Evolutionary conservation across 2,797 vertebrate species (phyloP), one percentile per base, ranked within the genome.

Genomic region (Anomalospiza imberbis): DNA sequence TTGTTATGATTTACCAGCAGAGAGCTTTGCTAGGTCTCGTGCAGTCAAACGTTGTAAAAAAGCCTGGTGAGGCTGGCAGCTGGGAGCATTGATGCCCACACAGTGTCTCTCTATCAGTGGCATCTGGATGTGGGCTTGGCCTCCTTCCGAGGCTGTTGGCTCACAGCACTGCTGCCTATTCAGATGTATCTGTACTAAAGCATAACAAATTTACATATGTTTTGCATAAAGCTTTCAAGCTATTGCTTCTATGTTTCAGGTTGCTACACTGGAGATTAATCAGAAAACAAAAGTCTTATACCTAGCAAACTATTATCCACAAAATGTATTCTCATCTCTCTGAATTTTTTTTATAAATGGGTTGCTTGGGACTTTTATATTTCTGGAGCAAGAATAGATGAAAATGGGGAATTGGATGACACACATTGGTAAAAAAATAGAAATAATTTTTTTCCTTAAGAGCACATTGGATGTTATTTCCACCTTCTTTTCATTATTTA

Each of bases 81-180:
- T 97, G 96, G 96, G 95, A 93, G 51, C 66, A 22, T 55, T 67
- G 94, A 89, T 96, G 96, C 96, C 95, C 96, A 95, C 97, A 95
- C 91, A 93, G 94, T 65, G 91, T 96, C 51, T 97, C 93, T 93
- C 95, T 95, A 66, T 96, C 96, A 91, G 92, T 89, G 92, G 97
- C 97, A 97, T 97, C 97, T 97, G 97, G 97, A 97, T 96, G 83
- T 76, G 95, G 96, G 90, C 45, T 96, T 97, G 98, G 97, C 97
- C 93, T 95, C 96, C 91, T 97, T 98, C 97, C 88, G 96, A 93
- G 92, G 88, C 92, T 94, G 77, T 95, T 97, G 97, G 97, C 97
- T 97, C 94, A 76, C 86, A 78, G 85, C 92, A 80, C 92, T 95
- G 95, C 93, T 97, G 97, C 95, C 97, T 97, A 82, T 95, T 97